Evolutionary conservation across 1,140 invertebrate species (phyloP), one percentile per base, ranked within the genome.

Genomic region (Polyergus mexicanus): DNA sequence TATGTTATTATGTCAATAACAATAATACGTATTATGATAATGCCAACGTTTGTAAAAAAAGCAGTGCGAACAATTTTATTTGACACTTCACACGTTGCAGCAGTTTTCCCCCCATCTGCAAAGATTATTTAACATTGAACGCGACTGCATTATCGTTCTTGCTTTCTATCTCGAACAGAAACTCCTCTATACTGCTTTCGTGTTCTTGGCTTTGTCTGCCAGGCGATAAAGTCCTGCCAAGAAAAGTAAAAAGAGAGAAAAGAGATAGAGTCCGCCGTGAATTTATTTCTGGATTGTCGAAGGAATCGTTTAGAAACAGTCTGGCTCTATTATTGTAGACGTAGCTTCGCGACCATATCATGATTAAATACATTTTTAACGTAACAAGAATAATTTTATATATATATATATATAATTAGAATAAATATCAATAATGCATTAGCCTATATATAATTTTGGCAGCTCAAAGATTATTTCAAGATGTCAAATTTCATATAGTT

Each of bases 281-380:
- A 83, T 72, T 83, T 83, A 72, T 80, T 80, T 83, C 38, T 58
- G 19, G 60, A 83, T 7, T 83, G 68, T 83, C 78, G 68, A 47
- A 83, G 68, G 78, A 74, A 28, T 44, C 78, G 68, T 72, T 83
- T 47, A 72, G 13, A 44, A 1, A 74, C 35, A 38, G 54, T 25
- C 38, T 16, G 25, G 19, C 22, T 62, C 54, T 72, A 74, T 83
- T 83, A 74, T 83, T 44, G 35, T 28, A 28, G 1, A 44, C 13
- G 28, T 83, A 62, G 35, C 28, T 62, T 44, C 60, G 19, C 41
- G 28, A 35, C 38, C 25, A 32, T 16, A 0, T 41, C 54, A 32
- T 38, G 28, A 54, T 32, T 25, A 44, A 13, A 74, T 60, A 13
- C 28, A 74, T 62, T 83, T 54, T 54, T 38, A 41, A 71, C 25